phyloP scores from a whole-genome alignment of 92 coral and sea anemone genomes.

The Umimayanthus kanabou region DNA sequence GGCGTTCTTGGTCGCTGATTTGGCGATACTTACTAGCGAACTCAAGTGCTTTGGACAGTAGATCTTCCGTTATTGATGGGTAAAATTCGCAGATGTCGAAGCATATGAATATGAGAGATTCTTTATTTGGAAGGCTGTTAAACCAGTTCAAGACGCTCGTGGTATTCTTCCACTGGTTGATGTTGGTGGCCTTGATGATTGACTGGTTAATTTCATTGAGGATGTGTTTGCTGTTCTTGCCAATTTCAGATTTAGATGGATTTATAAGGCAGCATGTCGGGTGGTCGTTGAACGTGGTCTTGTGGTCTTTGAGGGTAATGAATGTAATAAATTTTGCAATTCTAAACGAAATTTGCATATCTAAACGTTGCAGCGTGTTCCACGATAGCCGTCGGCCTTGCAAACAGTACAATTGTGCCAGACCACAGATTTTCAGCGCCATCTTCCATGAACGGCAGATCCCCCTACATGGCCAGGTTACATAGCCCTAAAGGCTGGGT shows the following conservation, averaged over 20 bases:
- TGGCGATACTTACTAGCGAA: conserved; percentile 9
- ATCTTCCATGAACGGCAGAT: too few species aligned
- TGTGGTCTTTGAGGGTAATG: conserved; percentile 63
- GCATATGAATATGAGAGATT: conserved; percentile 46
- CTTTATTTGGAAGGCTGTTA: conserved; percentile 34
- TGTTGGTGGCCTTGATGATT: conserved; percentile 26
- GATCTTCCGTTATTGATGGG: background rate
- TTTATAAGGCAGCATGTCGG: conserved; percentile 62
- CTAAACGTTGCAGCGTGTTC: too few species aligned
- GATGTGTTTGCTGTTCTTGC: conserved; percentile 44
- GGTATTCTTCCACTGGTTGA: conserved; percentile 56
- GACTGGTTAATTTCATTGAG: conserved; percentile 45
- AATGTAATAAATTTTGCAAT: too few species aligned
- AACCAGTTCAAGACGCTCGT: conserved; percentile 16
- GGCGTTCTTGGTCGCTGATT: conserved; percentile 19
- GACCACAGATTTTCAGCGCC: too few species aligned
- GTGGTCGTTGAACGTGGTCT: conserved; percentile 47
- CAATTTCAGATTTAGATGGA: conserved; percentile 57
- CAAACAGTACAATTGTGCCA: too few species aligned
- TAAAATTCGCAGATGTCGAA: background rate
- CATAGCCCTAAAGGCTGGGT: too few species aligned
- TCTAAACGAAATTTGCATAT: too few species aligned
- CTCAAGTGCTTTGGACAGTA: conserved; percentile 43
- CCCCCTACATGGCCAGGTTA: too few species aligned
- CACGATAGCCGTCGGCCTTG: too few species aligned